These are phyloP conservation scores for Myotis planiceps DNA, from an alignment of 2,797 vertebrate genomes.

Conservation along the genomic window DNA sequence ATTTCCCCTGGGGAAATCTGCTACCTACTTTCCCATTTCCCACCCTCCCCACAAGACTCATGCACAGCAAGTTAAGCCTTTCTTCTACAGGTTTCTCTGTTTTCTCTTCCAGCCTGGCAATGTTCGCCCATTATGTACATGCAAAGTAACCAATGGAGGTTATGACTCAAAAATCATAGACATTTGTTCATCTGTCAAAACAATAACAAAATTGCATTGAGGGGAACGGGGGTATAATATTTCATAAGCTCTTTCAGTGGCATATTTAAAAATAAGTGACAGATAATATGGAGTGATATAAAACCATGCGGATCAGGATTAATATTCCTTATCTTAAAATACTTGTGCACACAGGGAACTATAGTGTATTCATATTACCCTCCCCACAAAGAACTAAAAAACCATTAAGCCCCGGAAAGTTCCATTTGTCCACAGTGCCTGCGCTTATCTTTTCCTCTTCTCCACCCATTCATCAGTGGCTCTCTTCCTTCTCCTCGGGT, in stretches of 20 bases:
- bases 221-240: neutral
- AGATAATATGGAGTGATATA: neutral
- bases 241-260: neutral
- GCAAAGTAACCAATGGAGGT: neutral
- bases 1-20: neutral
- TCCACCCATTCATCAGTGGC: neutral
- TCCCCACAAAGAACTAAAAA: slow-evolving; percentile 1
- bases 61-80: accelerated
- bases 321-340: neutral
- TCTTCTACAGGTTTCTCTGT: neutral
- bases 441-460: neutral
- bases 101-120: neutral
- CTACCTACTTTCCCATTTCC: accelerated
- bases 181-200: neutral
- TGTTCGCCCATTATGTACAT: neutral
- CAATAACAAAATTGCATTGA: neutral
- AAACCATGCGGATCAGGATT: neutral
- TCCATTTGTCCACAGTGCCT: neutral
- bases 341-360: no score
- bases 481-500: neutral
- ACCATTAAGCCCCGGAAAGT: slow-evolving; percentile 13
- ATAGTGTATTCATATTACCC: neutral
- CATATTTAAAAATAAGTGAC: neutral
- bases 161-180: neutral
- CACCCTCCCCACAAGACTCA: accelerated